Conservation (phyloP, 2,113 vertebrate genomes). For the Monarcha castaneiventris region DNA sequence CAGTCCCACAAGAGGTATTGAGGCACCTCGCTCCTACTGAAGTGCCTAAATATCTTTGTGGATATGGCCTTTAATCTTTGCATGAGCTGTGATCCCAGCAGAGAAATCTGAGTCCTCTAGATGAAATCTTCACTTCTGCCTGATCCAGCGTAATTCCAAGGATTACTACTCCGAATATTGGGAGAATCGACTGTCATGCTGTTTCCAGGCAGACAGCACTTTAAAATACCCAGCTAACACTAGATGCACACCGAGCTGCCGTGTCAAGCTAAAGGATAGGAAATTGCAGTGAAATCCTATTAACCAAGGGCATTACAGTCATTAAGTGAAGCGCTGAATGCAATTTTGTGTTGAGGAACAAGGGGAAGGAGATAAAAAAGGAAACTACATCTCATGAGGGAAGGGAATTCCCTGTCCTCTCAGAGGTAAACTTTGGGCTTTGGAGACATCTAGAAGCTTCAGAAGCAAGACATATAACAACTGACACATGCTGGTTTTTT, state of each 20-base stretch:
- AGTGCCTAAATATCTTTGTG: constrained; percentile 4
- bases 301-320: constrained; percentile 53
- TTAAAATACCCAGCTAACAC: constrained; percentile 8
- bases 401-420: constrained; percentile 34
- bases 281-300: constrained; percentile 53
- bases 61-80: constrained; percentile 45
- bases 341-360: neutral
- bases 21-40: neutral
- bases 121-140: constrained; percentile 56
- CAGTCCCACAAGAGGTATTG: neutral
- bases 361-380: neutral
- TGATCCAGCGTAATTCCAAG: constrained; percentile 67
- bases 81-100: constrained; percentile 17
- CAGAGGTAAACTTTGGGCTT: neutral
- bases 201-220: constrained; percentile 18
- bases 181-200: constrained; percentile 17
- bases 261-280: constrained; percentile 43
- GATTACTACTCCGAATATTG: constrained; percentile 59
- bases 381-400: neutral
- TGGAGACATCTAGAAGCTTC: neutral
- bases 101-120: constrained; percentile 54
- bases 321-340: constrained; percentile 14
- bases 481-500: neutral
- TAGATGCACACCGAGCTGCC: neutral
- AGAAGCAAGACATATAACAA: neutral